A percentile compares a stretch with the other conserved stretches of the same genome.
phyloP scores from a whole-genome alignment of 2,797 vertebrate species.

The Hippopotamyrus pictus region DNA sequence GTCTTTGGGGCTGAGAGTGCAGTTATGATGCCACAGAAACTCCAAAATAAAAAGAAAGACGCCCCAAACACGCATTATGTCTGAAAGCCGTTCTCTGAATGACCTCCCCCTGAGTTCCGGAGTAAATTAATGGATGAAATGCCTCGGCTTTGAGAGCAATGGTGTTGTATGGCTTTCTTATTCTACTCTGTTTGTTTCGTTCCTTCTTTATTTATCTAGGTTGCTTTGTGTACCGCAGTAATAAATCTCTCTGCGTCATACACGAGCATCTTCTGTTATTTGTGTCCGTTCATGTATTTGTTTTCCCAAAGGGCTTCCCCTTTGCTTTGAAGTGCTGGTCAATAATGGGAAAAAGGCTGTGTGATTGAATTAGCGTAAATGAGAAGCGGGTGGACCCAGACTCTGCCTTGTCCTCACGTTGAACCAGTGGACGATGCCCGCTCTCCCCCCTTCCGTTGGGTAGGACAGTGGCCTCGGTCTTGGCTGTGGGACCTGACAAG shows the following conservation, averaged over 20 bases:
- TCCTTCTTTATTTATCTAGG: constrained; percentile 23
- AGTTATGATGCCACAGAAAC: neutral
- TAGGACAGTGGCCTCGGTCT: neutral
- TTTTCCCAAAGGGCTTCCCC: constrained; percentile 16
- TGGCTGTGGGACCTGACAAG: neutral
- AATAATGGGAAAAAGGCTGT: constrained; percentile 14
- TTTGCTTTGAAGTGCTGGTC: constrained; percentile 19
- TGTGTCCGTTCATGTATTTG: neutral
- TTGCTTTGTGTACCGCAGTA: constrained; percentile 4
- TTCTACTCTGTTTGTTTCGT: neutral
- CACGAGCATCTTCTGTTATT: constrained; percentile 15
- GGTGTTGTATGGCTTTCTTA: neutral
- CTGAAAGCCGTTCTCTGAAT: neutral
- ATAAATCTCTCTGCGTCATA: constrained; percentile 18
- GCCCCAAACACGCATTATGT: constrained; percentile 17
- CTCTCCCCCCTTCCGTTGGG: neutral
- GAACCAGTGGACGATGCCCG: neutral
- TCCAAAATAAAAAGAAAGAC: constrained; percentile 12
- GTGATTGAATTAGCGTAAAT: constrained; percentile 26
- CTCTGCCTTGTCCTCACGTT: constrained; percentile 8
- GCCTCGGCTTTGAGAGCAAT: neutral
- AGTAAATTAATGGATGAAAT: constrained; percentile 10
- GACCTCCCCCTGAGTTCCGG: neutral
- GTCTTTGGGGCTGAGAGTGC: constrained; percentile 27
- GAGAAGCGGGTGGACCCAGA: constrained; percentile 18